phyloP scores from a whole-genome alignment of 2,888 invertebrate species.

The Tipula lateralis region DNA sequence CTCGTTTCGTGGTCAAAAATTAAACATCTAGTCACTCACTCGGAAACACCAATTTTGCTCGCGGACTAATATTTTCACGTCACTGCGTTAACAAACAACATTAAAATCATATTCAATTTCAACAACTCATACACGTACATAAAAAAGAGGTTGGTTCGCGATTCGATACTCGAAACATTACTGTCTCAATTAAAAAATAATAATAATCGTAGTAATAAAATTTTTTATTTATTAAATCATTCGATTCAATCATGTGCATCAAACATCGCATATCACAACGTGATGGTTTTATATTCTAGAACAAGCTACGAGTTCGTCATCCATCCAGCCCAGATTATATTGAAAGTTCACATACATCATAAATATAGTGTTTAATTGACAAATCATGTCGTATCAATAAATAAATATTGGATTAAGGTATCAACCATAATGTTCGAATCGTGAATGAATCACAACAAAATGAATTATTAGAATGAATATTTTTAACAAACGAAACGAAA shows the following conservation, averaged over 20 bases:
- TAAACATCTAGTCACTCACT: too few species aligned
- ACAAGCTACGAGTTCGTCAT: background rate
- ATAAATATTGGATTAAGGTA: background rate
- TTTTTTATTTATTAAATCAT: background rate
- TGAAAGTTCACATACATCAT: background rate
- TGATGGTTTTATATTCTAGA: background rate
- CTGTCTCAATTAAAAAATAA: background rate
- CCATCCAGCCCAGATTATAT: too few species aligned
- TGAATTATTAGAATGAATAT: background rate
- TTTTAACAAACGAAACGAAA: background rate
- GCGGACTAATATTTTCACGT: background rate
- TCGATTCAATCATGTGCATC: background rate
- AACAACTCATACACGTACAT: background rate
- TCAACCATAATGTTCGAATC: background rate
- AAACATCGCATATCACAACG: background rate
- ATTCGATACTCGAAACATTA: background rate
- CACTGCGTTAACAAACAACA: background rate
- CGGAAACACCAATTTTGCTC: too few species aligned
- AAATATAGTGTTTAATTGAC: background rate
- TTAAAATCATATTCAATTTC: background rate
- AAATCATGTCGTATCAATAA: background rate
- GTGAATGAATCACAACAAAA: background rate
- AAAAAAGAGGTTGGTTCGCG: background rate
- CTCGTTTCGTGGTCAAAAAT: too few species aligned
- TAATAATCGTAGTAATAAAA: background rate